Conservation (phyloP, 2,888 invertebrate species). For the Gastrophysa polygoni region DNA sequence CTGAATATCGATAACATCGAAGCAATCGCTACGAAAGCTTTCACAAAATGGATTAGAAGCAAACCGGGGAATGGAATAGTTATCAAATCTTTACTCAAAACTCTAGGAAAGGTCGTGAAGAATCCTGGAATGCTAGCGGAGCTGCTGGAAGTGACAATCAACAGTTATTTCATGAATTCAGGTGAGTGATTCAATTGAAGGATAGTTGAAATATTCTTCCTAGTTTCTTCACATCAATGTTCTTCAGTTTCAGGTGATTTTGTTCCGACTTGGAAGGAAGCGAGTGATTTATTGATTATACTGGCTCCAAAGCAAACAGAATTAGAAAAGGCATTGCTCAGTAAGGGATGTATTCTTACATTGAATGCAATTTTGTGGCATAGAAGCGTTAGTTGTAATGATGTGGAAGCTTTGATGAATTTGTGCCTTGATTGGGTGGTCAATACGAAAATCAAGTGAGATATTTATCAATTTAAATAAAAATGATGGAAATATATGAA, state of each 20-base stretch:
- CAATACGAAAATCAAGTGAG: slow-evolving; percentile 63
- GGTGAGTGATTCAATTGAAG: no score
- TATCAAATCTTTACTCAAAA: slow-evolving; percentile 59
- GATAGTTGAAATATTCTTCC: no score
- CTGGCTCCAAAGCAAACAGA: slow-evolving; percentile 59
- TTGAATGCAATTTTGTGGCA: slow-evolving; percentile 64
- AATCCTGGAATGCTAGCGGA: slow-evolving; percentile 60
- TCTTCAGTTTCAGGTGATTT: slow-evolving; percentile 42
- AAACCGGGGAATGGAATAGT: slow-evolving; percentile 60
- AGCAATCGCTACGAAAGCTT: slow-evolving; percentile 49
- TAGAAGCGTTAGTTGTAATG: slow-evolving; percentile 51
- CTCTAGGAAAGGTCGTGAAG: slow-evolving; percentile 58
- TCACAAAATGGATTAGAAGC: slow-evolving; percentile 59
- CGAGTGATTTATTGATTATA: slow-evolving; percentile 57
- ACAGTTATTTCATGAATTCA: slow-evolving; percentile 62
- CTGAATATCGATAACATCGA: slow-evolving; percentile 53
- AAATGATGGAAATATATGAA: not conserved
- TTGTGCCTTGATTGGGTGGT: slow-evolving; percentile 51
- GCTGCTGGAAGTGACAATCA: slow-evolving; percentile 62
- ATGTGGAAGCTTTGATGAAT: slow-evolving; percentile 48
- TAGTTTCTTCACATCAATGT: not conserved
- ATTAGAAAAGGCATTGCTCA: slow-evolving; percentile 59
- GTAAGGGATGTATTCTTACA: slow-evolving; percentile 62
- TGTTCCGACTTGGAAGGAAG: slow-evolving; percentile 60
- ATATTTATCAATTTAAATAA: slow-evolving; percentile 18